A percentile compares a stretch with the other conserved stretches of the same genome.
Evolutionary conservation across 2,113 vertebrate genomes (phyloP).

Genomic region (Oxyruncus cristatus): DNA sequence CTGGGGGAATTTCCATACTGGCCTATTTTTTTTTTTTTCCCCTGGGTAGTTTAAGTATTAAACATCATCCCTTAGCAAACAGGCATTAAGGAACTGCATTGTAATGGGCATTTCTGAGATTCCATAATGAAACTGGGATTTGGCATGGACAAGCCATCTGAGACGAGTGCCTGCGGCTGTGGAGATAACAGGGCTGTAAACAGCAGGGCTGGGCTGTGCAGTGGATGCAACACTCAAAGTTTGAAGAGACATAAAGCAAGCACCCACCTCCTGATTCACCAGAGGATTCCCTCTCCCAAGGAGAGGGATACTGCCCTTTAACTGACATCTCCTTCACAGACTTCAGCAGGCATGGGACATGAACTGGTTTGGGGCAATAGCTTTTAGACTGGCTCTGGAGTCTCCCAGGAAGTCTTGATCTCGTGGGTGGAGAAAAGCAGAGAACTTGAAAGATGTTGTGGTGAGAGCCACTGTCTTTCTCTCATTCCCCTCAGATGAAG

Average conservation of each 20-base stretch:
- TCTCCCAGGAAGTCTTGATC: background rate
- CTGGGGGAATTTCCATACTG: slow-evolving; percentile 15
- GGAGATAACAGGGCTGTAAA: slow-evolving; percentile 51
- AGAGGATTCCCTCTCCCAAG: background rate
- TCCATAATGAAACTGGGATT: slow-evolving; percentile 32
- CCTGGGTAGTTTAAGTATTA: background rate
- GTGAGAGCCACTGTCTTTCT: background rate
- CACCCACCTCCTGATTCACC: background rate
- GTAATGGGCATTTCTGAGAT: slow-evolving; percentile 59
- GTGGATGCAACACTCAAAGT: background rate
- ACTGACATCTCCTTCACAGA: background rate
- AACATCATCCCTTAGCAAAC: slow-evolving; percentile 33
- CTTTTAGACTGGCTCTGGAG: background rate
- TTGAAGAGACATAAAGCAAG: background rate
- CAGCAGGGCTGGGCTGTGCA: background rate
- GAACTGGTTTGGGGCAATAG: background rate
- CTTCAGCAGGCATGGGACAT: background rate
- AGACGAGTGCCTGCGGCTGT: background rate
- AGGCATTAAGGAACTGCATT: slow-evolving; percentile 40
- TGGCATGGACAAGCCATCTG: slow-evolving; percentile 16
- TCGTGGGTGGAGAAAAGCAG: background rate
- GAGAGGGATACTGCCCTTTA: background rate
- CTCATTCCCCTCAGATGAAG: background rate
- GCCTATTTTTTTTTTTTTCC: background rate
- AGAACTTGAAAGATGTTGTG: background rate